Percentiles rank a stretch among this genome's conserved stretches.
Conservation (phyloP, 2,888 invertebrate genomes). For the Drosophila cognata region DNA sequence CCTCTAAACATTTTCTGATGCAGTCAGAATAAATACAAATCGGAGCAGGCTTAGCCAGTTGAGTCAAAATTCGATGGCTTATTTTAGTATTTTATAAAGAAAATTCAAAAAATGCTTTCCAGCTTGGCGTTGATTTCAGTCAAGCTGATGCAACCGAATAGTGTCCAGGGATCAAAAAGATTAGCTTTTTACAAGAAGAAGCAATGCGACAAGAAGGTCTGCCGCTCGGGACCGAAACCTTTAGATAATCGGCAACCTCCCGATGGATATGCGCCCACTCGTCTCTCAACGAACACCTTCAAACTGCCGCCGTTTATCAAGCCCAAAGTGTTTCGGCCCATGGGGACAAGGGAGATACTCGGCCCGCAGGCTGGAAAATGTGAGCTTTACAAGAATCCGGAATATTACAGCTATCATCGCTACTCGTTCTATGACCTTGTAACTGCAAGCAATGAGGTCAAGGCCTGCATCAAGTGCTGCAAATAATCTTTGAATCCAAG, state of each 20-base stretch:
- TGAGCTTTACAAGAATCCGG: constrained; percentile 27
- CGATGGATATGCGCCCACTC: background rate
- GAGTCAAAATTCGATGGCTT: background rate
- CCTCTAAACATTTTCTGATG: background rate
- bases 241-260: background rate
- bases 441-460: constrained; percentile 2
- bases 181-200: background rate
- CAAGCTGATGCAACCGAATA: background rate
- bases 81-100: background rate
- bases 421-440: constrained; percentile 40
- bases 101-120: constrained; percentile 3
- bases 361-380: constrained; percentile 1
- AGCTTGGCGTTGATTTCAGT: background rate
- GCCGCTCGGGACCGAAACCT: background rate
- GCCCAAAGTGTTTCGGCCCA: constrained; percentile 1
- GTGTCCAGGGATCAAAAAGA: background rate
- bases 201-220: no score
- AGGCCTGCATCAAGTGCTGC: constrained; percentile 13
- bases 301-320: background rate
- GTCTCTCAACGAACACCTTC: background rate
- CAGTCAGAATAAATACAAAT: background rate
- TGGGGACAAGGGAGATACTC: background rate
- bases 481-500: background rate
- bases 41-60: background rate
- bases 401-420: constrained; percentile 33